Percentiles rank a stretch among this genome's conserved stretches.
phyloP scores from a whole-genome alignment of 2,113 vertebrate species.

The Coptodon rendalli region DNA sequence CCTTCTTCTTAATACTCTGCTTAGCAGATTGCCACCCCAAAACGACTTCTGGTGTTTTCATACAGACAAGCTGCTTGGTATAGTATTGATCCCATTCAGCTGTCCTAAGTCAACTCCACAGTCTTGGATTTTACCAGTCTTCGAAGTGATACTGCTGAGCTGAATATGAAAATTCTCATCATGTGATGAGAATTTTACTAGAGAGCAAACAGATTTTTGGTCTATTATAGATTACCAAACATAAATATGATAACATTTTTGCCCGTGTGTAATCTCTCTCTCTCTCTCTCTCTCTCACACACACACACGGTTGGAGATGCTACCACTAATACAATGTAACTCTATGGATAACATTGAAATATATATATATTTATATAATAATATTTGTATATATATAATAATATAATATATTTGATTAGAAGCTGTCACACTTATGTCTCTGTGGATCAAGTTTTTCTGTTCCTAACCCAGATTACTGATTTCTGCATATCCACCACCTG shows the following conservation, averaged over 20 bases:
- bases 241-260: not conserved
- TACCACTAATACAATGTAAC: not conserved
- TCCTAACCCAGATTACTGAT: not conserved
- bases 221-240: not conserved
- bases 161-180: no score
- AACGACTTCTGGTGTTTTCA: not conserved
- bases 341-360: not conserved
- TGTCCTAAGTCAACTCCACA: not conserved
- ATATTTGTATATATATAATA: no score
- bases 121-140: not conserved
- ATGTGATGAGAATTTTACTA: not conserved
- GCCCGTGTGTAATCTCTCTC: not conserved
- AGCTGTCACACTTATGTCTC: not conserved
- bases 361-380: no score
- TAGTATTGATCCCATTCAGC: not conserved
- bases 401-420: not conserved
- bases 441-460: not conserved
- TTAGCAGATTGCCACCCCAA: not conserved
- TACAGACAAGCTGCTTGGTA: not conserved
- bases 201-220: not conserved
- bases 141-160: not conserved
- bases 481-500: not conserved
- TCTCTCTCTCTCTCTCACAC: no score
- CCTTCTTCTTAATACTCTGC: not conserved
- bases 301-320: not conserved